Conservation (phyloP, 2,797 vertebrate species). For the Schizopygopsis pylzovi region DNA sequence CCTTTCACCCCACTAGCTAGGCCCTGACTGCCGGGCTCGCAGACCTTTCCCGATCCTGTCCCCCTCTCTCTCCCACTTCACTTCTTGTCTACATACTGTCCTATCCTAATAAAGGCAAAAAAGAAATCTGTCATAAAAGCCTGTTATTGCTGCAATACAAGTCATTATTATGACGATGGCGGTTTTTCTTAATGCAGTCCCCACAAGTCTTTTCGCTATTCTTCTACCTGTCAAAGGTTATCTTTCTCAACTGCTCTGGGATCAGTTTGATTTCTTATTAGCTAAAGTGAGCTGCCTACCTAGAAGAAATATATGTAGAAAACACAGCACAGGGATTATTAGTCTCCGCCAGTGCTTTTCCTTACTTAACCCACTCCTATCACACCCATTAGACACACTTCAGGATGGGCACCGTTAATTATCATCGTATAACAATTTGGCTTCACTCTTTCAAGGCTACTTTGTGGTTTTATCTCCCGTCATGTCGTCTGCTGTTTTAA, state of each 20-base stretch:
- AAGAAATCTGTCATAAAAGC: neutral
- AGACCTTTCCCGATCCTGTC: neutral
- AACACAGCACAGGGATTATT: constrained; percentile 9
- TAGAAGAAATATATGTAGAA: neutral
- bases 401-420: constrained; percentile 14
- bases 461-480: constrained; percentile 18
- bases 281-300: neutral
- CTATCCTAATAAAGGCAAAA: neutral
- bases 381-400: constrained; percentile 12
- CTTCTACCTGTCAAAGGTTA: neutral
- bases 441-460: constrained; percentile 10
- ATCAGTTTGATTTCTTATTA: neutral
- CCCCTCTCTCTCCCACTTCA: neutral
- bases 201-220: neutral
- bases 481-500: constrained; percentile 32
- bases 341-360: neutral
- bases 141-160: constrained; percentile 16
- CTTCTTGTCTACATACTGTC: neutral
- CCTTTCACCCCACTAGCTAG: no score
- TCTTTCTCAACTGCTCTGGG: neutral
- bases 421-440: constrained; percentile 23
- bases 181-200: constrained; percentile 5
- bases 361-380: constrained; percentile 27
- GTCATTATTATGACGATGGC: constrained; percentile 7
- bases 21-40: neutral